phyloP scores from a whole-genome alignment of 2,888 invertebrate genomes.

The Caenorhabditis panamensis region DNA sequence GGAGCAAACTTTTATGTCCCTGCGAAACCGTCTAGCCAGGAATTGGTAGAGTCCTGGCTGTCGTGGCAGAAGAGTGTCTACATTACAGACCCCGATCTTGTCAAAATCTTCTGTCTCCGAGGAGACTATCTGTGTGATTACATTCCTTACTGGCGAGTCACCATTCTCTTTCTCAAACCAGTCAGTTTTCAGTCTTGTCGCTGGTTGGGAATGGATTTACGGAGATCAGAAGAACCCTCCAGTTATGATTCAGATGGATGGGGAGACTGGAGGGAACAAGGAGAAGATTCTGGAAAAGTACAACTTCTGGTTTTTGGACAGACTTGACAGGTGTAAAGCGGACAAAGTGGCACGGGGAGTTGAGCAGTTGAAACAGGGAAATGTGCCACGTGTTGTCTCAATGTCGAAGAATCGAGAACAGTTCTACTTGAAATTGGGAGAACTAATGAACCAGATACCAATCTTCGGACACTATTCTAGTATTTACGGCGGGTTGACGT shows the following conservation, averaged over 20 bases:
- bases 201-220: constrained; percentile 77
- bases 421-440: constrained; percentile 68
- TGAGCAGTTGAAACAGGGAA: constrained; percentile 43
- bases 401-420: constrained; percentile 68
- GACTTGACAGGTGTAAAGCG: constrained; percentile 56
- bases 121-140: constrained; percentile 68
- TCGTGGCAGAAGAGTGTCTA: constrained; percentile 70
- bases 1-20: constrained; percentile 73
- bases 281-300: constrained; percentile 64
- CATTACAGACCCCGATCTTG: constrained; percentile 73
- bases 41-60: constrained; percentile 64
- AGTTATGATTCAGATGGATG: constrained; percentile 74
- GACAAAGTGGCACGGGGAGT: constrained; percentile 64
- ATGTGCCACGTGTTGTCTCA: constrained; percentile 69
- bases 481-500: constrained; percentile 73
- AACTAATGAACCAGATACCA: constrained; percentile 69
- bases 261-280: constrained; percentile 74
- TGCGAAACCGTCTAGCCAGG: constrained; percentile 35
- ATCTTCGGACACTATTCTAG: constrained; percentile 71
- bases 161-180: neutral
- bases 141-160: constrained; percentile 69
- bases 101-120: constrained; percentile 73
- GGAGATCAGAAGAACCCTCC: constrained; percentile 70
- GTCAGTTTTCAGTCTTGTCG: constrained; percentile 61
- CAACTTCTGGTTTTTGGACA: constrained; percentile 73